Percentiles rank a stretch among this genome's conserved stretches.
Conservation (phyloP, 2,888 invertebrate genomes). For the Flexamia atlantica region DNA sequence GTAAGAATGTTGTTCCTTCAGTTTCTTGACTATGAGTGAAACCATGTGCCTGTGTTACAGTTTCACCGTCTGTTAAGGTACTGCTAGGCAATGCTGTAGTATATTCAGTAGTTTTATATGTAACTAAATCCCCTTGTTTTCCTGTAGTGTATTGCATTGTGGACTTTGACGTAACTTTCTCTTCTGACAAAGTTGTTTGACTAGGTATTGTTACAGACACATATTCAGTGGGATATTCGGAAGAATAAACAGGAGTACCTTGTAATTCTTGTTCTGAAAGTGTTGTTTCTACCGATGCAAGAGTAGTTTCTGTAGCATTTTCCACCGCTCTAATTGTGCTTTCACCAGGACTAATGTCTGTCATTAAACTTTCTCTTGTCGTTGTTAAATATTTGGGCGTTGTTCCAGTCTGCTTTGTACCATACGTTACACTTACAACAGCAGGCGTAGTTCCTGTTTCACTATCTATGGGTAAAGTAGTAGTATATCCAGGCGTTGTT, state of each 20-base stretch:
- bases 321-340: not conserved
- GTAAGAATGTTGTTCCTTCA: not conserved
- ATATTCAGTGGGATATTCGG: not conserved
- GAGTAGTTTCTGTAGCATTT: not conserved
- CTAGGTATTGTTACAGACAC: not conserved
- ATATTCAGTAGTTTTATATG: no score
- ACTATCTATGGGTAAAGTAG: not conserved
- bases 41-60: not conserved
- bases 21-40: not conserved
- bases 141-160: not conserved
- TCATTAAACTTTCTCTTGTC: not conserved
- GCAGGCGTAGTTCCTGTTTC: not conserved
- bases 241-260: not conserved
- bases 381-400: not conserved
- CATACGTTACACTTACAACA: not conserved
- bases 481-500: not conserved
- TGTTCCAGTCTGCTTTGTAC: not conserved
- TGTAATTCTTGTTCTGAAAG: not conserved
- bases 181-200: not conserved
- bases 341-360: not conserved
- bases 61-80: not conserved
- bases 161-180: not conserved
- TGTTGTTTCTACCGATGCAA: not conserved
- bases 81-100: not conserved
- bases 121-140: no score